Base-by-base conservation (phyloP, 2,797 vertebrate species). In the Enteromius treurensis region DNA sequence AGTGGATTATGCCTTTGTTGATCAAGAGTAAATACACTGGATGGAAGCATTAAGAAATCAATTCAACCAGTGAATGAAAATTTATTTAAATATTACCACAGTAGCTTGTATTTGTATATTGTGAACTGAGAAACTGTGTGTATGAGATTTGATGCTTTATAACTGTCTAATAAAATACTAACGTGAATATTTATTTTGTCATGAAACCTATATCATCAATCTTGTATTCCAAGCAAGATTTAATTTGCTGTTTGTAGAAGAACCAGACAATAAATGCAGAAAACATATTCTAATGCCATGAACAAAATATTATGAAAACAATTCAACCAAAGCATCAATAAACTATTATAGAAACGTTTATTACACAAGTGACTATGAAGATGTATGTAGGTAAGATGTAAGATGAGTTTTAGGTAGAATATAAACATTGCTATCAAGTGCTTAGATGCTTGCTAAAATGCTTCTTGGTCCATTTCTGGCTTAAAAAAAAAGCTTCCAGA, bases 81-180 rank as follows among this genome's bases (percentile, higher is more conserved):
- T 68, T 4, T 10, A 9, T 64, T 77, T 47, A 14, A 47, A 77
- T 42, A 19, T 29, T 26, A 45, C 55, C 15, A 32, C 23, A 21
- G n/a, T n/a, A 64, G 40, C 26, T 64, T 77, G 40, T 68, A 65
- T 65, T 34, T 65, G 21, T 53, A 37, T 67, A 49, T 51, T 67
- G 4, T 5, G 5, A 49, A 37, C 19, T 34, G 29, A 78, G 19
- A 49, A 49, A 34, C 8, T 17, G 2, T 67, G 29, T 47, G 21
- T 1, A 74, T 37, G 26, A 2, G 47, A 51, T 32, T 10, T 73
- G 11, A 47, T 68, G n/a, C 32, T 68, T 69, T 26, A 68, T 68
- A 26, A 4, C 15, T 68, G 21, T 51, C 3, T 68, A 79, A 80
- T 80, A 80, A 80, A 80, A 42, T 21, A 29, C 13, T 55, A 10